Base-by-base conservation (phyloP, 2,113 vertebrate species). In the Peromyscus californicus region DNA sequence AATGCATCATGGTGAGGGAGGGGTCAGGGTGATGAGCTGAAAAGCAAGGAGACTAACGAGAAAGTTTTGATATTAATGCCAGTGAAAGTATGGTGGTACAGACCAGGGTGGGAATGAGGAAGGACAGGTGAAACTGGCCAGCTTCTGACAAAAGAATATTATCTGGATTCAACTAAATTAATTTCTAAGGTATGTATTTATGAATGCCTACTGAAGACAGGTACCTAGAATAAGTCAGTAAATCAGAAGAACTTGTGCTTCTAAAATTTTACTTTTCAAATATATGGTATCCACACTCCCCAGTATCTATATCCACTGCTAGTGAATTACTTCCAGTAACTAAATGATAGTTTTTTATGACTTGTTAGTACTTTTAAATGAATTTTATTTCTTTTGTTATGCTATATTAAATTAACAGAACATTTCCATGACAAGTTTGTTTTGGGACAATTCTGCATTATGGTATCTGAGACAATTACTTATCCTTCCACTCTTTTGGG, bases 401-500 rank as follows among this genome's bases (percentile, higher is more conserved):
- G 93, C 84, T 97, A 72, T 97, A 86, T 83, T 95, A 85, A 97
- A 96, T 90, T 36, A 98, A 96, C 89, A 78, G 63, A 96, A 83
- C 72, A 61, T 91, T 95, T 83, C 91, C 29, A 76, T 57, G 63
- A 63, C 80, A 97, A 1, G 7, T 26, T 87, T 91, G 91, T 42
- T 89, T 95, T 36, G 75, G 76, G 96, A 33, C 75, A 98, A 95
- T 90, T 96, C 63, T 91, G n/a, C 61, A 70, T 93, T 88, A 76
- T 0, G 92, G 4, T 42, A 94, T 74, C 39, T 84, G 36, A 42
- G 69, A 65, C 1, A 2, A 39, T 95, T 99, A 99, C 17, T 99
- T 84, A 1, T 96, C 22, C n/a, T 97, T 99, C 99, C 99, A 99
- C 42, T 98, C 94, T 78, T 98, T 98, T 0, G 99, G 99, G 74